Evolutionary conservation across 2,888 invertebrate genomes (phyloP), one percentile per base, ranked within the genome.

Genomic region (Alcis repandata): DNA sequence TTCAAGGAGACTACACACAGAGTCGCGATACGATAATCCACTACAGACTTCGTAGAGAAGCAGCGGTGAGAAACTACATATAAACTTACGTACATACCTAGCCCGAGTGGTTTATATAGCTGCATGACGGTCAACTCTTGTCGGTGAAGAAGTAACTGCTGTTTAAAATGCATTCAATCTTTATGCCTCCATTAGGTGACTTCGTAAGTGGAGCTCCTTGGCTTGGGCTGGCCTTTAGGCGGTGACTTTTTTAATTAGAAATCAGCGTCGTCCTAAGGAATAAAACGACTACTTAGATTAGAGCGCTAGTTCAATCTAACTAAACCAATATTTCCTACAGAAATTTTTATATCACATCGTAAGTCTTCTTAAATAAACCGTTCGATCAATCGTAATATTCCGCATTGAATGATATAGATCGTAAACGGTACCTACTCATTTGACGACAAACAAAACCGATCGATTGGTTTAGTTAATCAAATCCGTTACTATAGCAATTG

Each of bases 381-480:
- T 48, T 15, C 13, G 51, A 38, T 38, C 46, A 48, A 46, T 61
- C 49, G 38, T 46, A 58, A 57, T 68, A 63, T 59, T 53, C 53
- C 36, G 67, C 57, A 59, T 69, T 63, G 38, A 45, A 40, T 56
- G 60, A 71, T 73, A 75, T 63, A 57, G 72, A 73, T 73, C 79
- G 74, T 85, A 83, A 85, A 84, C 80, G 17, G 32, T 59, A 65
- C 73, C 68, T 69, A 70, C 72, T 77, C 75, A 84, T 81, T 81
- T 77, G 78, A 73, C 70, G 76, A 83, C 87, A 85, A 86, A 88
- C 85, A 85, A 81, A 88, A 85, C 80, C 76, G 75, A 79, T 80
- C 80, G 79, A 87, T 87, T 81, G 85, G 84, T 86, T 84, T 83
- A 88, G 83, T 89, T 92, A 92, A 92, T 92, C 88, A 92, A 91